Percentiles rank a stretch among this genome's conserved stretches.
phyloP scores from a whole-genome alignment of 2,113 vertebrate species.

The Cavia porcellus region DNA sequence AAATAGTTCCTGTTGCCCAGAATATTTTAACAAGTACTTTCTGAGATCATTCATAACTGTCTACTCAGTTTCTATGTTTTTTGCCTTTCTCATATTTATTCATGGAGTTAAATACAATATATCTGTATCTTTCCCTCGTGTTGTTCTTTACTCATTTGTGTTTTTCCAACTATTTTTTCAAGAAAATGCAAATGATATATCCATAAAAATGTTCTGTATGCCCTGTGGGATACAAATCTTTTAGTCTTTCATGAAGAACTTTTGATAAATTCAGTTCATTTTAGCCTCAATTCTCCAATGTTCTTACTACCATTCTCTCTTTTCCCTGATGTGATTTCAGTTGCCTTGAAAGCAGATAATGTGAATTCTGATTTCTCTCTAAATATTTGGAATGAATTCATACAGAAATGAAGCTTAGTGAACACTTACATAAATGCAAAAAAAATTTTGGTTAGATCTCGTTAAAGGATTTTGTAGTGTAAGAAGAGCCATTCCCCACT shows the following conservation, averaged over 20 bases:
- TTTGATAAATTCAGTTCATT: background rate
- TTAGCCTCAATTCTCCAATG: background rate
- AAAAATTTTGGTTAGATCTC: background rate
- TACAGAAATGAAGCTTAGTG: background rate
- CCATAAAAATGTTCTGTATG: background rate
- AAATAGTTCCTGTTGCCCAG: background rate
- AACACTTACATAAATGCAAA: constrained; percentile 13
- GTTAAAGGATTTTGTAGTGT: background rate
- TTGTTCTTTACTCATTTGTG: background rate
- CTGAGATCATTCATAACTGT: background rate
- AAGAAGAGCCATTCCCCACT: background rate
- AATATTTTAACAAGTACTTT: background rate
- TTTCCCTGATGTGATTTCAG: background rate
- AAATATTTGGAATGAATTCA: background rate
- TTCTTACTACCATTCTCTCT: background rate
- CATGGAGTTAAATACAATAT: background rate
- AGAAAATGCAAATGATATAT: background rate
- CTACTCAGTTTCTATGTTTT: background rate
- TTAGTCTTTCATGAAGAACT: background rate
- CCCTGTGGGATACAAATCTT: background rate
- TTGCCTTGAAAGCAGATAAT: background rate
- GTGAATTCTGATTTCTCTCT: background rate
- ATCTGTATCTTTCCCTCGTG: background rate
- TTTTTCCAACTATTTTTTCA: background rate
- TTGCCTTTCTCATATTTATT: background rate